Evolutionary conservation across 2,113 vertebrate species (phyloP).

Genomic region (Ailurus styani): DNA sequence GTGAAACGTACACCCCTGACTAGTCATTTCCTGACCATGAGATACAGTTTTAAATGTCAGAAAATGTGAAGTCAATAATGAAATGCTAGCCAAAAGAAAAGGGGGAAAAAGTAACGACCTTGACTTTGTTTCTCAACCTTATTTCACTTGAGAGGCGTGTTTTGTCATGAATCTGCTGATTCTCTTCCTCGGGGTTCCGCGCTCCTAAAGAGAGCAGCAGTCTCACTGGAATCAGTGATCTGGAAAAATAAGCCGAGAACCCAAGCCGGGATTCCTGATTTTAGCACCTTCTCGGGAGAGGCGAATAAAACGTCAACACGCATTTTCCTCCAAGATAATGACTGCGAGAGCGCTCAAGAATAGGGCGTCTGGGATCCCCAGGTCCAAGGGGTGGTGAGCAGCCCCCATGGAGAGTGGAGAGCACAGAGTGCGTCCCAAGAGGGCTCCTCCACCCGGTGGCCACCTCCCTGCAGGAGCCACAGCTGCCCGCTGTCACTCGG

Average conservation of each 20-base stretch:
- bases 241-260: neutral
- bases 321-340: neutral
- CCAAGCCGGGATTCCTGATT: neutral
- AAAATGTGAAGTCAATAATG: neutral
- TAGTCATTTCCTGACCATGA: neutral
- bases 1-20: neutral
- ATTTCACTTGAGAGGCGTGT: neutral
- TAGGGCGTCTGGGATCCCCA: fast-evolving
- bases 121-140: neutral
- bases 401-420: neutral
- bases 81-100: neutral
- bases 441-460: fast-evolving
- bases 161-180: neutral
- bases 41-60: neutral
- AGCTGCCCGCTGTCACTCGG: neutral
- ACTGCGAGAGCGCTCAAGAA: fast-evolving
- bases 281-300: neutral
- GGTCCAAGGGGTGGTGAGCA: neutral
- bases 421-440: fast-evolving
- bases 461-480: neutral
- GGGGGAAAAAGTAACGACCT: neutral
- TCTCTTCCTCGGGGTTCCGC: neutral
- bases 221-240: neutral
- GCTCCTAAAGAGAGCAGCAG: neutral
- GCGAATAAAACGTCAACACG: neutral